Evolutionary conservation across 2,797 vertebrate species (phyloP).

Genomic region (Peromyscus attwateri): DNA sequence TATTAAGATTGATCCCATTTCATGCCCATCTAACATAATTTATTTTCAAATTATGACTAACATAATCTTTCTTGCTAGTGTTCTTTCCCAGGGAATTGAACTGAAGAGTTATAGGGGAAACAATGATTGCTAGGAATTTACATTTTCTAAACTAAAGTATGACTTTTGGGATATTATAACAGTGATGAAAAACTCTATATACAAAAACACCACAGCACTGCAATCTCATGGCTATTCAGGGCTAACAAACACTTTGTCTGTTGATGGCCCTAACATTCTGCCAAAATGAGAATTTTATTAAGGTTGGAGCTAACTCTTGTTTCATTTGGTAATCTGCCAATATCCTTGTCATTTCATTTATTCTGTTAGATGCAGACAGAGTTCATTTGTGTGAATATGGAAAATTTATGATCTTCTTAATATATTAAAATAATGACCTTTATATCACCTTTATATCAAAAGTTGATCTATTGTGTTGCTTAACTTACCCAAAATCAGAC

Average conservation of each 20-base stretch:
- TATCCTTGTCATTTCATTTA: slow-evolving; percentile 3
- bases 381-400: not conserved
- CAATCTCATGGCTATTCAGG: not conserved
- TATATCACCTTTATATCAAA: not conserved
- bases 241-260: not conserved
- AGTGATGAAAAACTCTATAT: not conserved
- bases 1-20: slow-evolving; percentile 37
- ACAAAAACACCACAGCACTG: not conserved
- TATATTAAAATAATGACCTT: not conserved
- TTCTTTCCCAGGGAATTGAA: slow-evolving; percentile 31
- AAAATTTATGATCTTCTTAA: slow-evolving; percentile 22
- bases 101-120: not conserved
- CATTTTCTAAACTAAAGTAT: not conserved
- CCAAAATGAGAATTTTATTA: not conserved
- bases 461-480: not conserved
- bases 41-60: slow-evolving; percentile 55
- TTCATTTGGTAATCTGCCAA: not conserved
- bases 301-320: not conserved
- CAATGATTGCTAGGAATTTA: not conserved
- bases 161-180: not conserved
- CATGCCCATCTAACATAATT: slow-evolving; percentile 26
- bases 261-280: not conserved
- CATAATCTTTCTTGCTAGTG: not conserved
- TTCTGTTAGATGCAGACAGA: not conserved
- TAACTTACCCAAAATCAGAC: not conserved